Conservation (phyloP, 2,113 vertebrate genomes). For the Gasterosteus aculeatus region DNA sequence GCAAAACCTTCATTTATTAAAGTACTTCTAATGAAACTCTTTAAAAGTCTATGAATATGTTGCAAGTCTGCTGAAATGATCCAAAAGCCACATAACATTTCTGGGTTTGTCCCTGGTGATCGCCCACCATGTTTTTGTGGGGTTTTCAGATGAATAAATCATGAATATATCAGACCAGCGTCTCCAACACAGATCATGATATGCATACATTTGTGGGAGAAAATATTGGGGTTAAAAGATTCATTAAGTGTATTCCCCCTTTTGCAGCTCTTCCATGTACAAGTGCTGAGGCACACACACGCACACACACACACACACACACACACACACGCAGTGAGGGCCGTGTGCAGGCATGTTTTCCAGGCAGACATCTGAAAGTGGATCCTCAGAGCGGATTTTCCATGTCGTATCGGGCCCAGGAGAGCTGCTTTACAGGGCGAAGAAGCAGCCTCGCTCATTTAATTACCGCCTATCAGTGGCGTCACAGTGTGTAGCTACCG, state of each 20-base stretch:
- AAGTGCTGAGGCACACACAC: constrained; percentile 14
- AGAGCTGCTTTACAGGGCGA: constrained; percentile 75
- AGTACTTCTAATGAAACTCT: not conserved
- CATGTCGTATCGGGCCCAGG: constrained; percentile 70
- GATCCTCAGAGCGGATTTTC: constrained; percentile 68
- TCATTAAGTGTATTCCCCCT: constrained; percentile 63
- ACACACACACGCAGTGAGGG: constrained; percentile 25
- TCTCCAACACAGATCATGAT: constrained; percentile 55
- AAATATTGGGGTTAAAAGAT: constrained; percentile 73
- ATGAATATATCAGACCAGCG: constrained; percentile 44
- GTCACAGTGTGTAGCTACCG: constrained; percentile 67
- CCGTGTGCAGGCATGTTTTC: constrained; percentile 52
- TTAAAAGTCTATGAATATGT: constrained; percentile 6
- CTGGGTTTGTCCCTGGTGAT: constrained; percentile 26
- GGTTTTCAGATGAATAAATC: constrained; percentile 57
- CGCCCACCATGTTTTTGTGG: constrained; percentile 15
- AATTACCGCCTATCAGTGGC: constrained; percentile 69
- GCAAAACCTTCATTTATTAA: not conserved
- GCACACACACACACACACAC: constrained; percentile 17
- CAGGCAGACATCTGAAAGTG: constrained; percentile 63
- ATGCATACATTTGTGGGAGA: constrained; percentile 47
- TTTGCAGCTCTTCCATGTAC: constrained; percentile 28
- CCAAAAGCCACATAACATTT: constrained; percentile 19
- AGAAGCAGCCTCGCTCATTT: constrained; percentile 72
- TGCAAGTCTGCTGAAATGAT: not conserved